These are phyloP conservation scores for Carapus acus DNA, from an alignment of 2,797 vertebrate species.

Conservation along the genomic window DNA sequence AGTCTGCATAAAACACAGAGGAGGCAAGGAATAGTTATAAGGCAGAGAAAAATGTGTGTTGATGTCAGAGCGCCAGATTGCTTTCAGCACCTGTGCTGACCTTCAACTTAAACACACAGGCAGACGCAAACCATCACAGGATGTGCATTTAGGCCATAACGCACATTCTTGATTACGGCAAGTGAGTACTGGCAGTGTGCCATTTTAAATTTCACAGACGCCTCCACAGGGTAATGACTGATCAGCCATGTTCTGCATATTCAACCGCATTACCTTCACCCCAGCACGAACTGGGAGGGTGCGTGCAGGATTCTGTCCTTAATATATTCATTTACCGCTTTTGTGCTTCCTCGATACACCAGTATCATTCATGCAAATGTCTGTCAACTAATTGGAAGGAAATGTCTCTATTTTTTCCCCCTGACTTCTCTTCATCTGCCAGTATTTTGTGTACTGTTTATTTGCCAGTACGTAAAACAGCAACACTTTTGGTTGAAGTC, in stretches of 20 bases:
- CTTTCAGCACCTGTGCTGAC: conserved; percentile 64
- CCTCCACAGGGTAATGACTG: conserved; percentile 51
- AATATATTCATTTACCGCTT: conserved; percentile 6
- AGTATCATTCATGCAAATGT: too few relatives aligned
- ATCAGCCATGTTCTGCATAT: conserved; percentile 48
- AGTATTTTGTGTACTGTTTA: neutral
- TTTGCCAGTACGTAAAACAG: conserved; percentile 1
- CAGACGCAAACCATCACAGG: conserved; percentile 46
- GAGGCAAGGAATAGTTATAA: conserved; percentile 30
- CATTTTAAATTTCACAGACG: conserved; percentile 71
- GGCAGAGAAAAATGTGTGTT: conserved; percentile 35
- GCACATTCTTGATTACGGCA: conserved; percentile 59
- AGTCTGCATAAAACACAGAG: conserved; percentile 35
- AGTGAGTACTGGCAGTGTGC: conserved; percentile 52
- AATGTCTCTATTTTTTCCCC: too few relatives aligned
- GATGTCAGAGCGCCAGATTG: conserved; percentile 58
- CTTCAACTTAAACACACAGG: conserved; percentile 52
- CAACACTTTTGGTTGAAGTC: neutral
- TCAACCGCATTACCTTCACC: conserved; percentile 35
- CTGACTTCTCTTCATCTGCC: neutral
- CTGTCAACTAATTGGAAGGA: too few relatives aligned
- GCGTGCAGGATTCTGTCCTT: conserved; percentile 12
- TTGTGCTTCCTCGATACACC: neutral
- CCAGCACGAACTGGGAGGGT: conserved; percentile 10
- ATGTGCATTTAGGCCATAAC: conserved; percentile 65